A percentile compares a stretch with the other conserved stretches of the same genome.
Evolutionary conservation across 2,888 invertebrate species (phyloP).

Genomic region (Phorcus lineatus): DNA sequence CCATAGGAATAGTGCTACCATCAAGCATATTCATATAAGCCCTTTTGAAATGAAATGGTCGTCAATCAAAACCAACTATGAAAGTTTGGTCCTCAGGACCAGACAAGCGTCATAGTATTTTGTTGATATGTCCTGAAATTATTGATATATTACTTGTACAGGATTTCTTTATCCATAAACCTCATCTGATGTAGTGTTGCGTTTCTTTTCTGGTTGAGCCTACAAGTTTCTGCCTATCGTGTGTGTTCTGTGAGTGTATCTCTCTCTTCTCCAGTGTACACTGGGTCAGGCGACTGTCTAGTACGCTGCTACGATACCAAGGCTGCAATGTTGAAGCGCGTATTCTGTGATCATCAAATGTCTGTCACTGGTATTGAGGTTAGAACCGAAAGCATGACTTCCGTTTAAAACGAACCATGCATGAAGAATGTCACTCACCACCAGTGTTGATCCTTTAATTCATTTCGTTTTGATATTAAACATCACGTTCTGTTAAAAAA

Average conservation of each 20-base stretch:
- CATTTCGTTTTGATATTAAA: not conserved
- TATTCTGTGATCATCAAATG: slow-evolving; percentile 74
- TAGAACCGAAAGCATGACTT: slow-evolving; percentile 29
- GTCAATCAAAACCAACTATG: no score
- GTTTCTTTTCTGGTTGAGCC: no score
- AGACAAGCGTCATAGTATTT: no score
- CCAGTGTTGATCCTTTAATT: not conserved
- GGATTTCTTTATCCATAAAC: no score
- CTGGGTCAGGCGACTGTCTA: slow-evolving; percentile 76
- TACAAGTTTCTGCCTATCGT: not conserved
- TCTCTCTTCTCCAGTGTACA: slow-evolving; percentile 71
- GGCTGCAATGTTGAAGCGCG: slow-evolving; percentile 73
- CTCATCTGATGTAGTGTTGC: no score
- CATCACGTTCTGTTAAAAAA: not conserved
- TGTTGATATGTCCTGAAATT: no score
- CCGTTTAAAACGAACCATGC: not conserved
- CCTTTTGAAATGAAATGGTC: no score
- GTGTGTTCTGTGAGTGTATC: not conserved
- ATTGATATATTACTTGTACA: no score
- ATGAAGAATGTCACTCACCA: not conserved
- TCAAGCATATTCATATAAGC: no score
- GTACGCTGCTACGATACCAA: slow-evolving; percentile 76
- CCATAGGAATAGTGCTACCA: no score
- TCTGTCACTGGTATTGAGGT: slow-evolving; percentile 76
- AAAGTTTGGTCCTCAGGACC: no score